phyloP scores from a whole-genome alignment of 2,888 invertebrate genomes.

The Saturnia pavonia region DNA sequence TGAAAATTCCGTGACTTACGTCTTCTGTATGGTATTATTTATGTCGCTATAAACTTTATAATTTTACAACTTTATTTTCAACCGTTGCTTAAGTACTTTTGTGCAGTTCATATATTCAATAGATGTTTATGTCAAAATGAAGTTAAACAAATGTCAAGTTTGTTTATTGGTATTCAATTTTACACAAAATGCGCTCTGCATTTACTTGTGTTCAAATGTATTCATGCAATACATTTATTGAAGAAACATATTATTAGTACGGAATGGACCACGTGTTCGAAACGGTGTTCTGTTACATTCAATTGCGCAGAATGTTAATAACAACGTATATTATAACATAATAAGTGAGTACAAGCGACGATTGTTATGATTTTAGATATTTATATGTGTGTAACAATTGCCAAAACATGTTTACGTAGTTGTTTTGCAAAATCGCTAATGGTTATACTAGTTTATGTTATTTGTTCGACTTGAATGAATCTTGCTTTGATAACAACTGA shows the following conservation, averaged over 20 bases:
- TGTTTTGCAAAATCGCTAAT: conserved; percentile 14
- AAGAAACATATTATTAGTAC: conserved; percentile 1
- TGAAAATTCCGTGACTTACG: not conserved
- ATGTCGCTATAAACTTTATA: not conserved
- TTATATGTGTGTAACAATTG: conserved; percentile 5
- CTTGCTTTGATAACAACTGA: conserved; percentile 23
- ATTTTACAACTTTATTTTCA: not conserved
- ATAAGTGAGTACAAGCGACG: not conserved
- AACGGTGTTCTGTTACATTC: conserved; percentile 32
- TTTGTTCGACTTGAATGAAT: conserved; percentile 25
- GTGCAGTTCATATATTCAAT: not conserved
- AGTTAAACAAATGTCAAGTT: not conserved
- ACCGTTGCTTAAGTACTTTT: not conserved
- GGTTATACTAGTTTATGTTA: conserved; percentile 12
- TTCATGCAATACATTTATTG: not conserved
- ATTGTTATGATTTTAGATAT: conserved; percentile 18
- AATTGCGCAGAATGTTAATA: conserved; percentile 25
- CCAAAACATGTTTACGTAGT: conserved; percentile 21
- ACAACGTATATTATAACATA: conserved; percentile 13
- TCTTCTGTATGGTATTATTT: not conserved
- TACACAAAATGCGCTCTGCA: not conserved
- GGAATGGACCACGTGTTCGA: conserved; percentile 20
- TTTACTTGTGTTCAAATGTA: not conserved
- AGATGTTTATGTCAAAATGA: not conserved
- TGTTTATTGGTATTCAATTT: not conserved